Evolutionary conservation across 1,140 invertebrate species (phyloP), one percentile per base, ranked within the genome.

Genomic region (Microvelia longipes): DNA sequence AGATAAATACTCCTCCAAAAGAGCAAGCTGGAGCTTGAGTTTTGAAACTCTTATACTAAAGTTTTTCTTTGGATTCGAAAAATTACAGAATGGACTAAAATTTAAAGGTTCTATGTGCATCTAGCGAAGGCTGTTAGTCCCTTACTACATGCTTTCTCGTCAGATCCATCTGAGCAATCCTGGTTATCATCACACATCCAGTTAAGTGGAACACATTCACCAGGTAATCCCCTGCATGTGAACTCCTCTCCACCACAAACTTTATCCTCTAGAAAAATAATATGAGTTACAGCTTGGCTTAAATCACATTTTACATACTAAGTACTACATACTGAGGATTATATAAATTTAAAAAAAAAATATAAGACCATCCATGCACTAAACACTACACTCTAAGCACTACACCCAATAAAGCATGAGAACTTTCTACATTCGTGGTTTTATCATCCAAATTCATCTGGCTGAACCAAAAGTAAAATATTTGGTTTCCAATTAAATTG

Each of bases 81-180:
- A n/a, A n/a, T n/a, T n/a, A n/a, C n/a, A n/a, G n/a, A n/a, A n/a
- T n/a, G n/a, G n/a, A n/a, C n/a, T n/a, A n/a, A n/a, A n/a, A n/a
- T n/a, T n/a, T n/a, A n/a, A n/a, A n/a, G n/a, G n/a, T n/a, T n/a
- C n/a, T n/a, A n/a, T n/a, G n/a, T n/a, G n/a, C n/a, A n/a, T n/a
- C n/a, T n/a, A n/a, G n/a, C n/a, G n/a, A n/a, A n/a, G n/a, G n/a
- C n/a, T n/a, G n/a, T n/a, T 67, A 50, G 60, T n/a, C 25, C 67
- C 90, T 92, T 92, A 93, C 92, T 93, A 87, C 92, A 92, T 81
- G 87, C 85, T 80, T 87, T 85, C 78, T 89, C 87, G 76, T 89
- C 88, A 2, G 79, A 81, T 11, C 80, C 82, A 77, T 85, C 85
- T 14, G 77, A 74, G 75, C 87, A 89, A 77, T 89, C 87, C 60